Percentiles rank a stretch among this genome's conserved stretches.
Conservation (phyloP, 2,797 vertebrate genomes). For the Rhinogobio ventralis region DNA sequence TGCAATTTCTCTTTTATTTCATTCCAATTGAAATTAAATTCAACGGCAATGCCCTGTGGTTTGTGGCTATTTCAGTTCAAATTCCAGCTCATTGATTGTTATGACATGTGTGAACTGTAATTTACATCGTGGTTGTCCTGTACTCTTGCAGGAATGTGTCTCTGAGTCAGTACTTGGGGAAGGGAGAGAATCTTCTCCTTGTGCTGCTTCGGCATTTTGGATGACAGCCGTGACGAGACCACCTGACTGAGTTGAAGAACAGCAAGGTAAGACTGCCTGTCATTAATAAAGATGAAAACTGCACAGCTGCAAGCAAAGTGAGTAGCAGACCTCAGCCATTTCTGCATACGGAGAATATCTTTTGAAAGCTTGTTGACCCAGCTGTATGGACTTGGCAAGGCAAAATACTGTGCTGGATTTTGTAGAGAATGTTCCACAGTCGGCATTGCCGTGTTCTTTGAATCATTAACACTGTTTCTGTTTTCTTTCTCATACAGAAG, state of each 20-base stretch:
- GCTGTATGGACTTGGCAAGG: neutral
- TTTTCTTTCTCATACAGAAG: constrained; percentile 57
- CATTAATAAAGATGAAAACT: neutral
- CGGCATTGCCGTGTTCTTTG: neutral
- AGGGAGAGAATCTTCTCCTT: constrained; percentile 74
- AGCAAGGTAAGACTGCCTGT: constrained; percentile 65
- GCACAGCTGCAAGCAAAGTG: neutral
- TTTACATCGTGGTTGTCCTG: neutral
- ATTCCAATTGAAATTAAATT: neutral
- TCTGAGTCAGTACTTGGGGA: constrained; percentile 69
- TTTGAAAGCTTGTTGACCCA: neutral
- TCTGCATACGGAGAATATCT: neutral
- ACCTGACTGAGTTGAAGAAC: constrained; percentile 74
- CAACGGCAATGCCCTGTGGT: neutral
- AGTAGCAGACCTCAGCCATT: neutral
- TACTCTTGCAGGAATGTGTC: constrained; percentile 67
- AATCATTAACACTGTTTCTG: neutral
- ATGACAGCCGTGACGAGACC: constrained; percentile 81
- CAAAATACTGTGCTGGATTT: neutral
- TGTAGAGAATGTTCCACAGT: neutral
- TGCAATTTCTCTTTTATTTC: neutral
- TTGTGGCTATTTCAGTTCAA: neutral
- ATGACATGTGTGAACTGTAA: neutral
- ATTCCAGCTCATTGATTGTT: neutral
- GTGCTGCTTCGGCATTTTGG: constrained; percentile 77